A percentile compares a stretch with the other conserved stretches of the same genome.
Conservation (phyloP, 2,797 vertebrate species). For the Decapterus maruadsi region DNA sequence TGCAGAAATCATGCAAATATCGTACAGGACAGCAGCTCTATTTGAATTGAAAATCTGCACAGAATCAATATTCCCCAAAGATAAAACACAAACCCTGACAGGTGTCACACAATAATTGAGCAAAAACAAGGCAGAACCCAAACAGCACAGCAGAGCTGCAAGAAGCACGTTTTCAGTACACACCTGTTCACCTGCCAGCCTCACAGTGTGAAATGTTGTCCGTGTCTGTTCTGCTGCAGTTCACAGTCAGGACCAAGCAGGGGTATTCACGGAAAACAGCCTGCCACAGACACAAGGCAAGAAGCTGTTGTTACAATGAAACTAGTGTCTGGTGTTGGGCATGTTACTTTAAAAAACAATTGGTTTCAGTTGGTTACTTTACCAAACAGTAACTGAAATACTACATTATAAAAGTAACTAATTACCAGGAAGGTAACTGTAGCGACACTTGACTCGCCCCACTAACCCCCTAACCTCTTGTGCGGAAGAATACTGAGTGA, state of each 20-base stretch:
- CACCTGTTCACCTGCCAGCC: conserved; percentile 18
- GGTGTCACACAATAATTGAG: too few relatives aligned
- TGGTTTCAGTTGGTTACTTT: too few relatives aligned
- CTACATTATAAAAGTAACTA: too few relatives aligned
- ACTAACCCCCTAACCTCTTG: too few relatives aligned
- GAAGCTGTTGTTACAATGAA: background rate
- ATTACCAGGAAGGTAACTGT: too few relatives aligned
- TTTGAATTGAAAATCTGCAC: background rate
- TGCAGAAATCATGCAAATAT: background rate
- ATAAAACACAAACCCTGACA: too few relatives aligned
- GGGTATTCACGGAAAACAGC: background rate
- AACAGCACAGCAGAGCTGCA: too few relatives aligned
- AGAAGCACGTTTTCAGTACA: background rate
- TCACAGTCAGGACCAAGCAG: conserved; percentile 9
- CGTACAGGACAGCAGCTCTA: background rate
- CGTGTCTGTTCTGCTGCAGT: background rate
- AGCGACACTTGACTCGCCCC: too few relatives aligned
- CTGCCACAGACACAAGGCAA: conserved; percentile 9
- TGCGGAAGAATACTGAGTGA: too few relatives aligned
- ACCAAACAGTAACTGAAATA: too few relatives aligned
- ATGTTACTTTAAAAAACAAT: too few relatives aligned
- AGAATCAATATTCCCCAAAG: background rate
- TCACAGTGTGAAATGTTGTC: background rate
- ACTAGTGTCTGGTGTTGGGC: too few relatives aligned
- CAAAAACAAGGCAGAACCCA: background rate